These are phyloP conservation scores for Ammodytes marinus DNA, from an alignment of 2,113 vertebrate genomes.

Conservation along the genomic window DNA sequence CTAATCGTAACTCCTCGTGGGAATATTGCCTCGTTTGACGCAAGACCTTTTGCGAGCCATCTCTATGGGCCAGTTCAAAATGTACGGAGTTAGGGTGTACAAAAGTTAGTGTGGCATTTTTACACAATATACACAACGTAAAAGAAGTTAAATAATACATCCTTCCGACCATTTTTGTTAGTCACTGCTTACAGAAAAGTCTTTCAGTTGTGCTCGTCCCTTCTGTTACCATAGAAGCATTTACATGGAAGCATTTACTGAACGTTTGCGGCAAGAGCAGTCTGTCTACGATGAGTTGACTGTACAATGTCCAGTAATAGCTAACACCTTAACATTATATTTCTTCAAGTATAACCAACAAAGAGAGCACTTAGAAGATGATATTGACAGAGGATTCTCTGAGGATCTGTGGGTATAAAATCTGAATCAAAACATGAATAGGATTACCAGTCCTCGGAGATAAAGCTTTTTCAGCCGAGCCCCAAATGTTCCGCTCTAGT, in stretches of 20 bases:
- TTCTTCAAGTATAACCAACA: background rate
- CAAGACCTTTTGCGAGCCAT: background rate
- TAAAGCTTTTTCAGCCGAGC: background rate
- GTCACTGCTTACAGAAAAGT: conserved; percentile 7
- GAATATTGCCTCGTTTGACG: background rate
- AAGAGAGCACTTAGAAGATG: conserved; percentile 41
- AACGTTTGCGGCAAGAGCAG: conserved; percentile 29
- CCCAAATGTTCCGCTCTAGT: conserved; percentile 25
- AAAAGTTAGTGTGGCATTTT: background rate
- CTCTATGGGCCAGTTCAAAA: background rate
- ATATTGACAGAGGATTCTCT: conserved; percentile 26
- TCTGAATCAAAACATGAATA: conserved; percentile 39
- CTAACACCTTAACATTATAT: background rate
- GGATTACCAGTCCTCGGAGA: background rate
- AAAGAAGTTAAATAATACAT: conserved; percentile 20
- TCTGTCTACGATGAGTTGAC: conserved; percentile 13
- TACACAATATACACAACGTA: background rate
- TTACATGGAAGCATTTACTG: conserved; percentile 26
- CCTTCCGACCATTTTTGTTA: conserved; percentile 1
- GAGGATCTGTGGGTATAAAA: conserved; percentile 11
- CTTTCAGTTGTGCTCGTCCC: conserved; percentile 30
- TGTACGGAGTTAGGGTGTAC: background rate
- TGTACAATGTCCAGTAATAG: background rate
- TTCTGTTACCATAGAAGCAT: conserved; percentile 40
- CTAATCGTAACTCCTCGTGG: background rate